These are phyloP conservation scores for Zaprionus nigranus DNA, from an alignment of 1,140 invertebrate genomes.

Conservation along the genomic window DNA sequence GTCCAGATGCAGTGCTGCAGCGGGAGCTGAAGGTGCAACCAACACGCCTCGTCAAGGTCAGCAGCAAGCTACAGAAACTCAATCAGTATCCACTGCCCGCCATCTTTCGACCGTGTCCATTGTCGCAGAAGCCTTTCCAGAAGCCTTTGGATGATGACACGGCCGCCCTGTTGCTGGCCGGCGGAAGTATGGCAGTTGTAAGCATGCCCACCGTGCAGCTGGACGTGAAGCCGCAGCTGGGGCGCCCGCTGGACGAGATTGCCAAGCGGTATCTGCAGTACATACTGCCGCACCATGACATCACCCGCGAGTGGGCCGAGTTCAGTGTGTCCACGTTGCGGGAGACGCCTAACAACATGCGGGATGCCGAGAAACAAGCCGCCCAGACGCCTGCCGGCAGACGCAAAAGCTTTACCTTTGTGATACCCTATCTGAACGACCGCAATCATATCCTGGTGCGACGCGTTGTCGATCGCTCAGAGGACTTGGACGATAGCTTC, in stretches of 20 bases:
- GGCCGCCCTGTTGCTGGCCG: conserved; percentile 64
- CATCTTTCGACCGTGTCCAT: conserved; percentile 73
- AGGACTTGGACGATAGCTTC: conserved; percentile 69
- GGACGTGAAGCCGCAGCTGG: conserved; percentile 74
- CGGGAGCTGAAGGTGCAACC: conserved; percentile 54
- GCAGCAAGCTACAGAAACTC: conserved; percentile 47
- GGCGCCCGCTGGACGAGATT: conserved; percentile 70
- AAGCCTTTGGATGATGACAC: conserved; percentile 74
- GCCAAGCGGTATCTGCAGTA: conserved; percentile 81
- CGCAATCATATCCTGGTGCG: conserved; percentile 77
- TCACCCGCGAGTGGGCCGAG: conserved; percentile 81
- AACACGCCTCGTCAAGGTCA: conserved; percentile 22
- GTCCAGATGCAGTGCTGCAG: conserved; percentile 54
- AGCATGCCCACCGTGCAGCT: conserved; percentile 78
- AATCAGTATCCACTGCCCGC: conserved; percentile 64
- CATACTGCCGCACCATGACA: conserved; percentile 77
- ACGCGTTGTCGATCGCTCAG: conserved; percentile 76
- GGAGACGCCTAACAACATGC: conserved; percentile 44
- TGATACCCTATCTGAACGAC: conserved; percentile 80
- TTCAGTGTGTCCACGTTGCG: conserved; percentile 81
- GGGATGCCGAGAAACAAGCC: conserved; percentile 58
- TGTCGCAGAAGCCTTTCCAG: conserved; percentile 73
- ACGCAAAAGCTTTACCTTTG: conserved; percentile 73
- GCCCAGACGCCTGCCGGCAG: conserved; percentile 38
- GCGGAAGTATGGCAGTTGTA: conserved; percentile 77